Conservation (phyloP, 2,113 vertebrate species). For the Callospermophilus lateralis region DNA sequence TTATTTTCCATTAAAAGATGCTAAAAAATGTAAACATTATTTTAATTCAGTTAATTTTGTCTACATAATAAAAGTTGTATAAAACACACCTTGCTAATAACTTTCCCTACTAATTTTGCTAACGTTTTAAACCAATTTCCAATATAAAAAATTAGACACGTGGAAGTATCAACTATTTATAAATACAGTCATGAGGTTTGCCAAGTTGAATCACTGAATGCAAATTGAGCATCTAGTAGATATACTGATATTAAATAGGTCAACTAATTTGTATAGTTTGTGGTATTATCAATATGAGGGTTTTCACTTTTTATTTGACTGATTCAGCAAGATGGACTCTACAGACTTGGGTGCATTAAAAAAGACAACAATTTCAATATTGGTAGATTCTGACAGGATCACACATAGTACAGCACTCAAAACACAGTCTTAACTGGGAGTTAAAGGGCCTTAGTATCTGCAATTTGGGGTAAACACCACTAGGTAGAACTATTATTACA, state of each 20-base stretch:
- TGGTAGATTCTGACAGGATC: neutral
- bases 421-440: neutral
- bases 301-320: neutral
- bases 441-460: neutral
- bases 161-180: constrained; percentile 23
- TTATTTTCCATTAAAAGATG: constrained; percentile 8
- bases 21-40: neutral
- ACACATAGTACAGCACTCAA: neutral
- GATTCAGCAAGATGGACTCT: neutral
- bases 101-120: constrained; percentile 11
- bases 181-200: neutral
- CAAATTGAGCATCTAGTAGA: constrained; percentile 16
- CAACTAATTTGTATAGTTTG: constrained; percentile 42
- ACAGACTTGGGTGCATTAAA: neutral
- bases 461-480: constrained; percentile 67
- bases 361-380: constrained; percentile 22
- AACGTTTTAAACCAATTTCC: constrained; percentile 40
- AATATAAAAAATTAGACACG: constrained; percentile 39
- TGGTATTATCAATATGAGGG: neutral
- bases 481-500: constrained; percentile 50
- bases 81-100: constrained; percentile 30
- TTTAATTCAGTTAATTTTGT: constrained; percentile 24
- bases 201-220: constrained; percentile 29
- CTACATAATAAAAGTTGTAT: neutral
- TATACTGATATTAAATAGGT: neutral